These are phyloP conservation scores for Pyrrhia umbra DNA, from an alignment of 2,888 invertebrate genomes.

Conservation along the genomic window DNA sequence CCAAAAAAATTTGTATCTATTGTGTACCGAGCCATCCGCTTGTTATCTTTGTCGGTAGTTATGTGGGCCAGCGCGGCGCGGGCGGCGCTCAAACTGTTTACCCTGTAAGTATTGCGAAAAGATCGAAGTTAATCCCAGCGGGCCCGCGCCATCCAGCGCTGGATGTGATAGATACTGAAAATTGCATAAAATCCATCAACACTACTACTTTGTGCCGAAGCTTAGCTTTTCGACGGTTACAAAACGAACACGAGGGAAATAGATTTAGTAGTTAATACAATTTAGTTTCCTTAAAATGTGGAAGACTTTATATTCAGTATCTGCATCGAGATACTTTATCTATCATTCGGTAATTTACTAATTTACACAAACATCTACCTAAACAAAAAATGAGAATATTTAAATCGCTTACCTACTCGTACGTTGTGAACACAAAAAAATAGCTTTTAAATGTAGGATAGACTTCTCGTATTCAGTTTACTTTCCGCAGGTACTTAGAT, in stretches of 20 bases:
- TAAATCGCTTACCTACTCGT: no score
- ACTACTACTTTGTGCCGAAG: conserved; percentile 80
- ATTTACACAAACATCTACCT: no score
- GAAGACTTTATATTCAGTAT: conserved; percentile 25
- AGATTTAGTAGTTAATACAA: conserved; percentile 60
- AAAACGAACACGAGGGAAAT: conserved; percentile 56
- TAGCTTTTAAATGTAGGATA: no score
- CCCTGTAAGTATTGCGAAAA: conserved; percentile 87
- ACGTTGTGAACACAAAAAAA: no score
- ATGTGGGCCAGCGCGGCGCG: conserved; percentile 57
- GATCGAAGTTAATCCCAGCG: conserved; percentile 88
- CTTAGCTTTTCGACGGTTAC: conserved; percentile 67
- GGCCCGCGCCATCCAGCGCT: conserved; percentile 81
- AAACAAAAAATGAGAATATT: no score
- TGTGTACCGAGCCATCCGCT: conserved; percentile 7
- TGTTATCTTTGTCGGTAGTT: conserved; percentile 61
- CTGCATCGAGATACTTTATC: no score
- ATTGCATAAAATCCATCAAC: conserved; percentile 90
- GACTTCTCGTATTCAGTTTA: no score
- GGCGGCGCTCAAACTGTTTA: conserved; percentile 80
- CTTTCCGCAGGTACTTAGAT: no score
- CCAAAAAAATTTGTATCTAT: conserved; percentile 9
- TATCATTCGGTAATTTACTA: not conserved
- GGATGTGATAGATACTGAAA: conserved; percentile 89
- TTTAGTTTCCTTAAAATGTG: conserved; percentile 24